Percentiles rank a stretch among this genome's conserved stretches.
Evolutionary conservation across 2,888 invertebrate genomes (phyloP).

Genomic region (Synanthedon tipuliformis): DNA sequence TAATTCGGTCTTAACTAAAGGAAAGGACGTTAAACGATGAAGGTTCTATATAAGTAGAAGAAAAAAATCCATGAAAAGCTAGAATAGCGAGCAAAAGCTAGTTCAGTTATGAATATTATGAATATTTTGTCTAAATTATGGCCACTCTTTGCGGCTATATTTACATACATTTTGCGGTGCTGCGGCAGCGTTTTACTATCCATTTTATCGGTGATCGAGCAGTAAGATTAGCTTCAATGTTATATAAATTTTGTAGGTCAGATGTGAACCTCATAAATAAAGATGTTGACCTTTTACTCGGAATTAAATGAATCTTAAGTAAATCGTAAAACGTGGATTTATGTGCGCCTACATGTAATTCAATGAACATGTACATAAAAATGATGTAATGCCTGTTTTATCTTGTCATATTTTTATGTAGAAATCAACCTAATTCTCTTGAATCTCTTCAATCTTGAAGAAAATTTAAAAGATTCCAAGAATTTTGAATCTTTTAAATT

Average conservation of each 20-base stretch:
- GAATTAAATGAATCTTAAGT: neutral
- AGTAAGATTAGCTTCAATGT: slow-evolving; percentile 12
- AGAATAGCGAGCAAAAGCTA: neutral
- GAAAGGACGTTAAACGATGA: too few relatives aligned
- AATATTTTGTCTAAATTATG: slow-evolving; percentile 6
- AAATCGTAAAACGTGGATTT: neutral
- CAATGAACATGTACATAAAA: too few relatives aligned
- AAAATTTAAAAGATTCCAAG: too few relatives aligned
- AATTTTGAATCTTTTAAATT: too few relatives aligned
- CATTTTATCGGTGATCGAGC: slow-evolving; percentile 17
- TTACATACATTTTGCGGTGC: slow-evolving; percentile 12
- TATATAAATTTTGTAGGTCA: neutral
- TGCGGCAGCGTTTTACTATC: slow-evolving; percentile 14
- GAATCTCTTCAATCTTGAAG: too few relatives aligned
- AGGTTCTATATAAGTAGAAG: too few relatives aligned
- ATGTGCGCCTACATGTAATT: neutral
- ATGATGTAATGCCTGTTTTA: too few relatives aligned
- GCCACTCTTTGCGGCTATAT: slow-evolving; percentile 8
- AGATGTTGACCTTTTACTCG: neutral
- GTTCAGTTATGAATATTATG: neutral
- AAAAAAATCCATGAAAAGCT: too few relatives aligned
- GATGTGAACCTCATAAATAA: neutral
- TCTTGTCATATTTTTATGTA: too few relatives aligned
- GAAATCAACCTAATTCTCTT: too few relatives aligned
- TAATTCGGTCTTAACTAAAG: too few relatives aligned